phyloP scores from a whole-genome alignment of 1,140 invertebrate genomes.

The Zeugodacus cucurbitae region DNA sequence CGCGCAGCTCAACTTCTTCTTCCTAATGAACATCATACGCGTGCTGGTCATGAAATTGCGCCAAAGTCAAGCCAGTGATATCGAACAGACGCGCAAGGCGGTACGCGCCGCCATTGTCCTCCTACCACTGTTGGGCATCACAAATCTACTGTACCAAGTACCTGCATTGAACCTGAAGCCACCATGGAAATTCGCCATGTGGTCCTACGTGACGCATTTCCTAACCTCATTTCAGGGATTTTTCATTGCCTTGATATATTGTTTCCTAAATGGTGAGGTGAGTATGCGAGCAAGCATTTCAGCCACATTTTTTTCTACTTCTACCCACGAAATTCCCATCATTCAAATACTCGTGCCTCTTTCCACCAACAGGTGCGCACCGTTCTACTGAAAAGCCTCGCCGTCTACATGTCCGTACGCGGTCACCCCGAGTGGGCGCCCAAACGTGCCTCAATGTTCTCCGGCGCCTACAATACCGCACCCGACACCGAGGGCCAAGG shows the following conservation, averaged over 20 bases:
- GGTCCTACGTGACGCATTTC: constrained; percentile 84
- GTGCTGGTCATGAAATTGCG: constrained; percentile 85
- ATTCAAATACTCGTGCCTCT: not conserved
- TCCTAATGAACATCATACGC: constrained; percentile 86
- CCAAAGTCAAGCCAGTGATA: constrained; percentile 80
- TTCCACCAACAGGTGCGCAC: constrained; percentile 67
- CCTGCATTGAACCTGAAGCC: constrained; percentile 74
- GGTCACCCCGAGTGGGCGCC: constrained; percentile 66
- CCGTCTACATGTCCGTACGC: constrained; percentile 69
- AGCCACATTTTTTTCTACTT: too few relatives aligned
- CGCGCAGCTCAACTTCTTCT: constrained; percentile 82
- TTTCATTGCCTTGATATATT: constrained; percentile 86
- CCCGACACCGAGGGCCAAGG: constrained; percentile 59
- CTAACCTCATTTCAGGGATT: constrained; percentile 88
- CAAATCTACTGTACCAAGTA: constrained; percentile 80
- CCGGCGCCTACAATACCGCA: constrained; percentile 62
- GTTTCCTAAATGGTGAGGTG: constrained; percentile 90
- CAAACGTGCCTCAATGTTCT: constrained; percentile 68
- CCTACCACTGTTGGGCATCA: constrained; percentile 83
- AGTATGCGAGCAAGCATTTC: constrained; percentile 47
- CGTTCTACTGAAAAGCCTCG: constrained; percentile 70
- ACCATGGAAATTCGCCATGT: constrained; percentile 79
- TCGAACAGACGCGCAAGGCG: constrained; percentile 84
- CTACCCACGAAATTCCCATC: too few relatives aligned
- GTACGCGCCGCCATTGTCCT: constrained; percentile 82